Conservation (phyloP, 2,888 invertebrate genomes). For the Microctonus brassicae region DNA sequence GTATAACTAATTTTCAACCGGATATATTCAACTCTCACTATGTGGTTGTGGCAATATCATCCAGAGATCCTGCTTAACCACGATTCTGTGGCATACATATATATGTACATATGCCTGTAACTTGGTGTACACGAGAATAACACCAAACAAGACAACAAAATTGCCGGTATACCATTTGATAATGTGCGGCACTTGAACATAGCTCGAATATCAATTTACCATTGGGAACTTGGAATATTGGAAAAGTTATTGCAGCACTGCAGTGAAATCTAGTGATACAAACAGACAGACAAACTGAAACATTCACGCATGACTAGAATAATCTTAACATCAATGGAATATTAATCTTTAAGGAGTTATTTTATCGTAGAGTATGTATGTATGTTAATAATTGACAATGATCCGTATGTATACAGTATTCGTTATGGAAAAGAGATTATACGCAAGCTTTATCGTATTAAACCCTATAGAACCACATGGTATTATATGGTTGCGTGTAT, state of each 20-base stretch:
- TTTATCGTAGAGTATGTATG: no score
- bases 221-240: neutral
- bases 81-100: neutral
- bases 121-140: neutral
- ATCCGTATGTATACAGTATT: neutral
- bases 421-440: neutral
- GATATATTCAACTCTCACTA: slow-evolving; percentile 2
- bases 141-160: slow-evolving; percentile 16
- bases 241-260: neutral
- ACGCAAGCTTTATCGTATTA: slow-evolving; percentile 2
- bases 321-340: neutral
- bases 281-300: neutral
- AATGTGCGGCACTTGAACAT: slow-evolving; percentile 4
- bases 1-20: neutral
- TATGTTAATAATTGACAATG: no score
- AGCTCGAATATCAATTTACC: slow-evolving; percentile 22
- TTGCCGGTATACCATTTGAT: slow-evolving; percentile 11
- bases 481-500: no score
- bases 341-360: no score
- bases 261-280: neutral
- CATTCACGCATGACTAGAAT: slow-evolving; percentile 3
- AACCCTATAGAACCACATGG: neutral
- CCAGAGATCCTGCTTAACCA: slow-evolving; percentile 5
- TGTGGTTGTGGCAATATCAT: slow-evolving; percentile 5
- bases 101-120: no score